phyloP scores from a whole-genome alignment of 2,888 invertebrate species.

The Bhutanitis thaidina region DNA sequence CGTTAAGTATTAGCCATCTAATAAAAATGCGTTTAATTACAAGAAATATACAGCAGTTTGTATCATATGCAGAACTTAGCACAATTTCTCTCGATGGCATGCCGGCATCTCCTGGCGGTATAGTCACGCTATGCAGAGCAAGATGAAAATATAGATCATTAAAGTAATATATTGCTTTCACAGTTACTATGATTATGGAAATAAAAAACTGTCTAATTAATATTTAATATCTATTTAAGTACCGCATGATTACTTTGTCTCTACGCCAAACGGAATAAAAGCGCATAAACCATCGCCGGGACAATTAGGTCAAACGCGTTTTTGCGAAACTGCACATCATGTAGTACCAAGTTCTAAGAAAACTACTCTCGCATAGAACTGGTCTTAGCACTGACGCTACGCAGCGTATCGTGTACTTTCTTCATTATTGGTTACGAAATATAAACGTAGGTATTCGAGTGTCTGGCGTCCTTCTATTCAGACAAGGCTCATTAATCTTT shows the following conservation, averaged over 20 bases:
- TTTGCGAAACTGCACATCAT: conserved; percentile 28
- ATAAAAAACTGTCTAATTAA: conserved; percentile 1
- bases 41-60: neutral
- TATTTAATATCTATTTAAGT: conserved; percentile 1
- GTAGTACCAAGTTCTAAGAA: conserved; percentile 35
- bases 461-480: conserved; percentile 13
- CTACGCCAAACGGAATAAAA: neutral
- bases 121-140: conserved; percentile 39
- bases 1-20: neutral
- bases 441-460: conserved; percentile 20
- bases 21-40: neutral
- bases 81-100: conserved; percentile 51
- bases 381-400: conserved; percentile 32
- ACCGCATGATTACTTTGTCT: neutral
- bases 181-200: conserved; percentile 17
- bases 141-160: conserved; percentile 36
- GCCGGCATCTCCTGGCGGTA: conserved; percentile 45
- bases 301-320: conserved; percentile 25
- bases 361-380: conserved; percentile 37
- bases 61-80: neutral
- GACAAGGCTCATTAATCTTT: conserved; percentile 11
- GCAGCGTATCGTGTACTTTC: conserved; percentile 25
- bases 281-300: conserved; percentile 4
- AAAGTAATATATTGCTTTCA: conserved; percentile 19
- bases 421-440: conserved; percentile 21